Base-by-base conservation (phyloP, 1,140 invertebrate genomes). In the Dryas iulia region DNA sequence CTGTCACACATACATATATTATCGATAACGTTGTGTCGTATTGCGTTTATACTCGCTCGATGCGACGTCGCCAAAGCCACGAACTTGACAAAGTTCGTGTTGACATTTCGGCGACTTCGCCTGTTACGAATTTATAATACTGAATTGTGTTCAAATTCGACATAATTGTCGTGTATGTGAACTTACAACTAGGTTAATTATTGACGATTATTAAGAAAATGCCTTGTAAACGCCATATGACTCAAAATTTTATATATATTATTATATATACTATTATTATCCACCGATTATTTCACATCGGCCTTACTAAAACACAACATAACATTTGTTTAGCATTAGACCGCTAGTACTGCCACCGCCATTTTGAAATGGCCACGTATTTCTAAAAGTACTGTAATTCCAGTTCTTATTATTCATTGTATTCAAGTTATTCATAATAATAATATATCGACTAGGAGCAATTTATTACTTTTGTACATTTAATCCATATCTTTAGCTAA, bases 381-480 rank as follows among this genome's bases (percentile, higher is more conserved):
- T 6, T 25, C 4, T 25, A 26, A 56, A 25, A 3, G 24, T 12
- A 56, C 25, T 56, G 8, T 3, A 28, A 18, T 21, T 18, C 18
- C 14, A 18, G 18, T 47, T 47, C 14, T 8, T 47, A 47, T 47
- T 28, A 28, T 28, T 28, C 2, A 28, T 6, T 0, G 39, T 47
- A 47, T 21, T 47, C 39, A 47, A 47, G 14, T 21, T 47, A 47
- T 47, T 47, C 39, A 47, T 47, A 21, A 47, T 56, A 66, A 64
- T 70, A 59, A 26, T 69, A 70, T 78, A 75, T 71, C 47, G 56
- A 71, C 52, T 47, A 66, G 28, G 54, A 66, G 59, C 62, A 65
- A 78, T 78, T 60, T 70, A 35, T 79, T 77, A 75, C 74, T 69
- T 72, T 74, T 78, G 76, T 78, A 81, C 64, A 81, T 81, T 74